phyloP scores from a whole-genome alignment of 2,797 vertebrate species.

The Lacerta agilis region DNA sequence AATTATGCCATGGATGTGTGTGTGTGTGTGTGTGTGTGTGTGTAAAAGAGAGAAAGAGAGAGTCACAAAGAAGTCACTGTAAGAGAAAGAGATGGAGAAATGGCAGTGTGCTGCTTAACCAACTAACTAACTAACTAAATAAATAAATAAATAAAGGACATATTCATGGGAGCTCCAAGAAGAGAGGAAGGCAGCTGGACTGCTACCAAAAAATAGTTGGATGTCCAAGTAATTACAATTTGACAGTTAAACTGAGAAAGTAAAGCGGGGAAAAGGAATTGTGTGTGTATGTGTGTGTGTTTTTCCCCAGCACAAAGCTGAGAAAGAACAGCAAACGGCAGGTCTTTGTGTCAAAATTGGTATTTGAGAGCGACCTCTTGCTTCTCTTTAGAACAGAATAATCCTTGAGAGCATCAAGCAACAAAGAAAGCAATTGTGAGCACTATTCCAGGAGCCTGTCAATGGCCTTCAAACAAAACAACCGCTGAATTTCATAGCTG shows the following conservation, averaged over 20 bases:
- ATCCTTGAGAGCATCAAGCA: constrained; percentile 44
- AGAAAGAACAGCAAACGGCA: constrained; percentile 50
- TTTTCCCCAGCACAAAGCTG: constrained; percentile 50
- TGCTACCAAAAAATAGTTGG: constrained; percentile 63
- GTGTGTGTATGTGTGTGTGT: not conserved
- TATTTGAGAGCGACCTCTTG: constrained; percentile 63
- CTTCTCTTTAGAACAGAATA: constrained; percentile 61
- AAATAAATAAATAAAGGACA: not conserved
- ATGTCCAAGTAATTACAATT: constrained; percentile 50
- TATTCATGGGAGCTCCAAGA: not conserved
- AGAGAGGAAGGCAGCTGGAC: constrained; percentile 44
- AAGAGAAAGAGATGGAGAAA: too few species aligned
- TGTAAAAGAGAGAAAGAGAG: constrained; percentile 1
- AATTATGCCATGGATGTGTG: too few species aligned
- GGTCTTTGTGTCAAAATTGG: constrained; percentile 55
- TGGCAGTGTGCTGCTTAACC: too few species aligned
- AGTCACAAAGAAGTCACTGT: not conserved
- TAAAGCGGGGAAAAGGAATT: constrained; percentile 45
- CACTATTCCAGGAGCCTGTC: constrained; percentile 50
- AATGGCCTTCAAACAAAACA: constrained; percentile 51
- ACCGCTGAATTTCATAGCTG: constrained; percentile 48
- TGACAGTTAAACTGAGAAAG: constrained; percentile 37
- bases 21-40: too few species aligned
- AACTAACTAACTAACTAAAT: too few species aligned
- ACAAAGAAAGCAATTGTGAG: constrained; percentile 58